Conservation (phyloP, 2,113 vertebrate species). For the Ciconia boyciana region DNA sequence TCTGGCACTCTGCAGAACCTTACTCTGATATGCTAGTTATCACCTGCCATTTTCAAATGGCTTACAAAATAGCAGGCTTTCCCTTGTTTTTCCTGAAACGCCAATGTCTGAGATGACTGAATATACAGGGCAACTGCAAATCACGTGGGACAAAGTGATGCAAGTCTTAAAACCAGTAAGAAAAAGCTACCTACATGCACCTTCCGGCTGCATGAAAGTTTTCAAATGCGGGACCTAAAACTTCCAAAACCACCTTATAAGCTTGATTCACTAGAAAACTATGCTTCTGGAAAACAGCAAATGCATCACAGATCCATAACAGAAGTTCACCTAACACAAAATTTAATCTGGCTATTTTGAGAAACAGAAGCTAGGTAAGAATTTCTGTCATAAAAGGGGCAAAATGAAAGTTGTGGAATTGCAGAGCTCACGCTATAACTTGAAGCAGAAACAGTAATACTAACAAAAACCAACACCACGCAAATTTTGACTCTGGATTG, state of each 20-base stretch:
- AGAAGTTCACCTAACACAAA: neutral
- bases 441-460: no score
- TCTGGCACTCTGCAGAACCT: neutral
- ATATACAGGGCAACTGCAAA: neutral
- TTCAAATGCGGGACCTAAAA: neutral
- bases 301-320: neutral
- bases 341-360: neutral
- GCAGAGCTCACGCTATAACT: neutral
- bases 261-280: neutral
- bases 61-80: neutral
- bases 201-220: neutral
- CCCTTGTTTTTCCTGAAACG: neutral
- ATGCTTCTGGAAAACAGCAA: neutral
- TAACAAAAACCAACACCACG: neutral
- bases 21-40: neutral
- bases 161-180: accelerated
- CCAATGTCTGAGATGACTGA: neutral
- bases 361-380: neutral
- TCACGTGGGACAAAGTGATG: neutral
- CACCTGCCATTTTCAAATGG: neutral
- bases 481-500: neutral
- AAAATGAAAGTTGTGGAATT: neutral
- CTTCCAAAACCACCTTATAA: neutral
- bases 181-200: neutral
- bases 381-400: neutral